Conservation (phyloP, 2,113 vertebrate species). For the human (Homo sapiens) region DNA sequence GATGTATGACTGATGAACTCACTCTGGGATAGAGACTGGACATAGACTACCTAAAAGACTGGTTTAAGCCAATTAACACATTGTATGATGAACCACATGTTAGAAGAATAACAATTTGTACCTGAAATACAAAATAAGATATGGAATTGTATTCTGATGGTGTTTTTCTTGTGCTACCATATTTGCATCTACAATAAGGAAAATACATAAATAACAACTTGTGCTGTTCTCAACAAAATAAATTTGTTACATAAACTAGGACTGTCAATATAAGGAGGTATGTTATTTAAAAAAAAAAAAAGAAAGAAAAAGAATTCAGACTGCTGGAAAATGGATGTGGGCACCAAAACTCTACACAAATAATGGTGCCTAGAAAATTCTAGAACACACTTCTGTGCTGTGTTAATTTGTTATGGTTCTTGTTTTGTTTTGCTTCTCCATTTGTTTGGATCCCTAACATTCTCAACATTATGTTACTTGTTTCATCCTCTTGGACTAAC, state of each 20-base stretch:
- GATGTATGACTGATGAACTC: background rate
- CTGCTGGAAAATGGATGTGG: constrained; percentile 43
- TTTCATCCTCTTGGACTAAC: constrained; percentile 1
- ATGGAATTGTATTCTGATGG: background rate
- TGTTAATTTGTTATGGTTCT: constrained; percentile 32
- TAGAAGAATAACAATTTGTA: background rate
- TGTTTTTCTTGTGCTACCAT: background rate
- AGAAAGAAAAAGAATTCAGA: background rate
- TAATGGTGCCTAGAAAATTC: background rate
- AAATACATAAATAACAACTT: background rate
- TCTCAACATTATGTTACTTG: background rate
- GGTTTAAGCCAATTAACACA: background rate
- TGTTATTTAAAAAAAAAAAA: background rate
- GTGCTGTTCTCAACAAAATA: constrained; percentile 3
- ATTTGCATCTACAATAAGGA: background rate
- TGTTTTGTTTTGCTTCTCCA: constrained; percentile 62
- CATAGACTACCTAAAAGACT: background rate
- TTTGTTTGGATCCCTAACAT: constrained; percentile 2
- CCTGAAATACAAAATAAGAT: background rate
- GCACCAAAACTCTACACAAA: background rate
- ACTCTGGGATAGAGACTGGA: background rate
- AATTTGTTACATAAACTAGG: background rate
- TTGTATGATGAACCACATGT: background rate
- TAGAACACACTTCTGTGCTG: background rate
- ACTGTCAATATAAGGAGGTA: background rate